phyloP scores from a whole-genome alignment of 2,797 vertebrate species.

The Cichlasoma orientale region DNA sequence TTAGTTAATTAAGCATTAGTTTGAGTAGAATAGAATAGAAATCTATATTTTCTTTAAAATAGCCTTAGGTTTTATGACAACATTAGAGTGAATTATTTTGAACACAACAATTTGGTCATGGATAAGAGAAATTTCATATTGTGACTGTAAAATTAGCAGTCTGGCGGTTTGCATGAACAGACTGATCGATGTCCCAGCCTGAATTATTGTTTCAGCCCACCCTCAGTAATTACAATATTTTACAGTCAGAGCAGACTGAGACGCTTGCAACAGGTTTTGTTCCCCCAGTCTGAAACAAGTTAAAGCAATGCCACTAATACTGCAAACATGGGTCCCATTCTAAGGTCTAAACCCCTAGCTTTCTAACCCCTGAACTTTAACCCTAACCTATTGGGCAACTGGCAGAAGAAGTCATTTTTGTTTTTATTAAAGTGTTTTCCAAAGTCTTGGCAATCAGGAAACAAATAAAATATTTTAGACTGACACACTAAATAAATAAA shows the following conservation, averaged over 20 bases:
- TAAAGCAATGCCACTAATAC: background rate
- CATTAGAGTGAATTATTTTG: background rate
- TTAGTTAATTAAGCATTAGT: background rate
- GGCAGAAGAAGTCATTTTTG: too few species aligned
- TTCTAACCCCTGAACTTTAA: too few species aligned
- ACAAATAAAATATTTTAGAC: too few species aligned
- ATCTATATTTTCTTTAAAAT: background rate
- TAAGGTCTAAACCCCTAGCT: too few species aligned
- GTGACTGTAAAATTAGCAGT: background rate
- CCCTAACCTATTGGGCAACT: too few species aligned
- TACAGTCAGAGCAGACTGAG: background rate
- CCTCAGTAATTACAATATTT: too few species aligned
- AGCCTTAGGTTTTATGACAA: background rate
- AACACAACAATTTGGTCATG: accelerated
- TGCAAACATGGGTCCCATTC: background rate
- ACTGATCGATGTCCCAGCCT: background rate
- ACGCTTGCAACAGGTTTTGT: background rate
- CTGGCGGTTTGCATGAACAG: background rate
- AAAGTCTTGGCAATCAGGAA: too few species aligned
- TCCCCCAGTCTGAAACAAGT: background rate
- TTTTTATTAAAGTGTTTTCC: too few species aligned
- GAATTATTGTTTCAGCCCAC: background rate
- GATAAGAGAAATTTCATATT: background rate
- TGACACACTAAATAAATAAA: too few species aligned
- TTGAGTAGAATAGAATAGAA: background rate